phyloP scores from a whole-genome alignment of 2,888 invertebrate species.

The Bimastos eiseni region DNA sequence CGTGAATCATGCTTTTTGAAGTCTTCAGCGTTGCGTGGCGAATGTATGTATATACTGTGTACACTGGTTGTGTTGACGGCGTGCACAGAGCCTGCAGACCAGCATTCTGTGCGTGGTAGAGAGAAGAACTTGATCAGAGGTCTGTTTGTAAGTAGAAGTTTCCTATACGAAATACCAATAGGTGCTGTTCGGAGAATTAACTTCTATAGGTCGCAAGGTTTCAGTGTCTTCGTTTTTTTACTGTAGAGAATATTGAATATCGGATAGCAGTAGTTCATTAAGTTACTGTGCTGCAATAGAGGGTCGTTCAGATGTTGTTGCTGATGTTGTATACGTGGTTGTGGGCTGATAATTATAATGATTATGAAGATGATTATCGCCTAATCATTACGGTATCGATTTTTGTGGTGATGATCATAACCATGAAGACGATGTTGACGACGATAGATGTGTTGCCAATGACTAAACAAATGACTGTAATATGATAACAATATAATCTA shows the following conservation, averaged over 20 bases:
- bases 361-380: too few species aligned
- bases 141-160: not conserved
- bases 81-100: not conserved
- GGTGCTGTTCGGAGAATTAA: not conserved
- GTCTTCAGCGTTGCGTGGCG: not conserved
- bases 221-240: not conserved
- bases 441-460: too few species aligned
- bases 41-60: not conserved
- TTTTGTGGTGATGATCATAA: too few species aligned
- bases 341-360: not conserved
- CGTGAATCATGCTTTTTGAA: not conserved
- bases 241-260: not conserved
- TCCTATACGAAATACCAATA: not conserved
- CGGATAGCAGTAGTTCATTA: not conserved
- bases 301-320: not conserved
- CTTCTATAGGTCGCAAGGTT: not conserved
- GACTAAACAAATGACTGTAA: too few species aligned
- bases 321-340: not conserved
- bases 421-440: too few species aligned
- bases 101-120: not conserved
- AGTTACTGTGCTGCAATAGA: not conserved
- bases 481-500: too few species aligned
- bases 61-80: not conserved
- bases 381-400: too few species aligned
- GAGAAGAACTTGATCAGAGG: not conserved